These are phyloP conservation scores for Acanthococcus lagerstroemiae DNA, from an alignment of 2,888 invertebrate genomes.

Conservation along the genomic window DNA sequence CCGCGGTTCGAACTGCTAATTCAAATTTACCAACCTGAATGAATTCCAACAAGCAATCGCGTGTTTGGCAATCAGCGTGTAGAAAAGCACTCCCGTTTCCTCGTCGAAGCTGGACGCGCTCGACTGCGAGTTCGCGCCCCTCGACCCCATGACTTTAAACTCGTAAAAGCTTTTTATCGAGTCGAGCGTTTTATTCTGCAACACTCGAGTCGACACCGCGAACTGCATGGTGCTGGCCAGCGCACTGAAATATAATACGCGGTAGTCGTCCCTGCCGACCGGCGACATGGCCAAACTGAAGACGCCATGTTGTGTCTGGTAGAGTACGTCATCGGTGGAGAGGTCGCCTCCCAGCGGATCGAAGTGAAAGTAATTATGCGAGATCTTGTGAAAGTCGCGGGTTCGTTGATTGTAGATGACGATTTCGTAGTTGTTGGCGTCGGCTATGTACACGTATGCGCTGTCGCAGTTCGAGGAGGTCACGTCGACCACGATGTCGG, in stretches of 20 bases:
- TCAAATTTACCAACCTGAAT: constrained; percentile 34
- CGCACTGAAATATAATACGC: constrained; percentile 64
- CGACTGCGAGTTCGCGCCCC: constrained; percentile 61
- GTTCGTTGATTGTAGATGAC: constrained; percentile 65
- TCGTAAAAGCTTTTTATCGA: constrained; percentile 56
- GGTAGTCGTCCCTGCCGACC: constrained; percentile 43
- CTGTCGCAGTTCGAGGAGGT: constrained; percentile 59
- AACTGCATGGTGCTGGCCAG: constrained; percentile 73
- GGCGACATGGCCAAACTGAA: constrained; percentile 63
- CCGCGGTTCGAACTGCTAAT: background rate
- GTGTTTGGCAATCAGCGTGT: constrained; percentile 64
- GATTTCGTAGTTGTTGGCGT: constrained; percentile 57
- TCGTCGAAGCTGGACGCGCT: constrained; percentile 62
- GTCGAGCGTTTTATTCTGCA: constrained; percentile 59
- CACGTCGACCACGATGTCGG: constrained; percentile 65
- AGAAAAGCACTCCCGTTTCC: constrained; percentile 59
- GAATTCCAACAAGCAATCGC: constrained; percentile 75
- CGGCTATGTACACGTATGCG: constrained; percentile 67
- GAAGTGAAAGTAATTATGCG: constrained; percentile 64
- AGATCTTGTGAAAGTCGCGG: constrained; percentile 64
- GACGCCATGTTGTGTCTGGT: constrained; percentile 73
- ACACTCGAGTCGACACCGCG: constrained; percentile 50
- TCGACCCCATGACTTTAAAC: constrained; percentile 65
- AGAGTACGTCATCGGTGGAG: constrained; percentile 45
- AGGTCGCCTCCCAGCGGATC: constrained; percentile 64